Conservation (phyloP, 2,113 vertebrate genomes). For the Henicopernis longicauda region DNA sequence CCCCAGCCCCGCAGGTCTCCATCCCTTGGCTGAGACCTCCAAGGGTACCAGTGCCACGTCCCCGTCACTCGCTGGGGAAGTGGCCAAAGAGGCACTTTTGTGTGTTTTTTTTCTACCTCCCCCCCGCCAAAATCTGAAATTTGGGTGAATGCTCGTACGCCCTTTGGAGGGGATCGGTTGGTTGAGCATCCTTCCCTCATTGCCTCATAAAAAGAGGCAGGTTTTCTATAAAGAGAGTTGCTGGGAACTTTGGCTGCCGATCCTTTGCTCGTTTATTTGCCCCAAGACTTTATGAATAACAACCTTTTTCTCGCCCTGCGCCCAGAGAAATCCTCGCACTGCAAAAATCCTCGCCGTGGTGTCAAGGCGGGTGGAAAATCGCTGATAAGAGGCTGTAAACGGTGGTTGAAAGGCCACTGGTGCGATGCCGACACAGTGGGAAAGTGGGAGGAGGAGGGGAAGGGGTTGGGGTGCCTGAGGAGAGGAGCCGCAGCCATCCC, state of each 20-base stretch:
- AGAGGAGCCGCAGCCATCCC: fast-evolving
- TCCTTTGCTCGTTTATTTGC: background rate
- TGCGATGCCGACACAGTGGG: fast-evolving
- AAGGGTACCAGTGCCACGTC: fast-evolving
- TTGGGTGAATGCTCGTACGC: fast-evolving
- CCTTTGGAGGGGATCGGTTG: background rate
- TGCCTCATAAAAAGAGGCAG: fast-evolving
- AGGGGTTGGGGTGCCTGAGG: fast-evolving
- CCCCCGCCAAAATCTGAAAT: background rate
- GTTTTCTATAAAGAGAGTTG: background rate
- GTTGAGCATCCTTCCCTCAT: too few species aligned
- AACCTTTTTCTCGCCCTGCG: fast-evolving
- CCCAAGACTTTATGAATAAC: background rate
- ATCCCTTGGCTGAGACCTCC: fast-evolving
- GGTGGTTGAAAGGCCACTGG: background rate
- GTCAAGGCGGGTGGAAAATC: fast-evolving
- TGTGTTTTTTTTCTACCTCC: background rate
- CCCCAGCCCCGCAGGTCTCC: fast-evolving
- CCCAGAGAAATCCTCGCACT: fast-evolving
- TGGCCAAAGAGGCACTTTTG: background rate
- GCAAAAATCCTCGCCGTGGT: fast-evolving
- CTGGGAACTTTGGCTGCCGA: background rate
- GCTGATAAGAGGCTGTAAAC: background rate
- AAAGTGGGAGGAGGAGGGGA: background rate
- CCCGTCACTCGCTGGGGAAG: fast-evolving